These are phyloP conservation scores for Acrobasis suavella DNA, from an alignment of 2,888 invertebrate genomes.

Conservation along the genomic window DNA sequence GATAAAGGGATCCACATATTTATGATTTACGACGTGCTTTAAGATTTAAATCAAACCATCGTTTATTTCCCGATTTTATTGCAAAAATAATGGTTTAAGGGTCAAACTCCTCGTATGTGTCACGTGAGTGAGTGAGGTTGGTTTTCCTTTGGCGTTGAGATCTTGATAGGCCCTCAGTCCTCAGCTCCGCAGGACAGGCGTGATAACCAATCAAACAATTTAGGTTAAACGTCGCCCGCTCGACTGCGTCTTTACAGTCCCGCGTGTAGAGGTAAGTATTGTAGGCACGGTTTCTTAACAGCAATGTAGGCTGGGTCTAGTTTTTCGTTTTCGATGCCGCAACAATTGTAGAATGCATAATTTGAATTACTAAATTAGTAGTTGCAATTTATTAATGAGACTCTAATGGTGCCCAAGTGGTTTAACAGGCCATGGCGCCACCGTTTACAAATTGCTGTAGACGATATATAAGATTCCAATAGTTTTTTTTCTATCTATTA, in stretches of 20 bases:
- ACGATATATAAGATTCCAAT: no score
- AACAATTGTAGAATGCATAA: constrained; percentile 17
- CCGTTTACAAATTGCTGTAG: neutral
- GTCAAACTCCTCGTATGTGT: constrained; percentile 2
- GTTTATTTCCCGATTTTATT: constrained; percentile 4
- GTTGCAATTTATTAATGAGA: constrained; percentile 11
- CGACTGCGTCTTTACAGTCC: constrained; percentile 34
- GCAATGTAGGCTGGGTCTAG: constrained; percentile 23
- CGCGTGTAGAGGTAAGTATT: constrained; percentile 15
- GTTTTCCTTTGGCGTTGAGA: constrained; percentile 42
- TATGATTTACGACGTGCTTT: constrained; percentile 14
- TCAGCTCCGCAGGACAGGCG: constrained; percentile 43
- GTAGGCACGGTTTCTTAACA: constrained; percentile 43
- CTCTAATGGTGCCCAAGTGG: constrained; percentile 6
- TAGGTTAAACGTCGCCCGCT: constrained; percentile 59
- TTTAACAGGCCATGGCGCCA: constrained; percentile 2
- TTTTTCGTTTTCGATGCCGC: constrained; percentile 14
- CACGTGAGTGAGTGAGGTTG: constrained; percentile 41
- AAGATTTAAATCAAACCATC: constrained; percentile 21
- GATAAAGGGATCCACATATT: neutral
- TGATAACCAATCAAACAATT: constrained; percentile 73
- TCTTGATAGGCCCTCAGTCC: constrained; percentile 40
- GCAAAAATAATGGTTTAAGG: constrained; percentile 1
- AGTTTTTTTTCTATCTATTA: no score
- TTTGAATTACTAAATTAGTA: constrained; percentile 12